Evolutionary conservation across 1,140 invertebrate species (phyloP), one percentile per base, ranked within the genome.

Genomic region (Stenopsyche tienmushanensis): DNA sequence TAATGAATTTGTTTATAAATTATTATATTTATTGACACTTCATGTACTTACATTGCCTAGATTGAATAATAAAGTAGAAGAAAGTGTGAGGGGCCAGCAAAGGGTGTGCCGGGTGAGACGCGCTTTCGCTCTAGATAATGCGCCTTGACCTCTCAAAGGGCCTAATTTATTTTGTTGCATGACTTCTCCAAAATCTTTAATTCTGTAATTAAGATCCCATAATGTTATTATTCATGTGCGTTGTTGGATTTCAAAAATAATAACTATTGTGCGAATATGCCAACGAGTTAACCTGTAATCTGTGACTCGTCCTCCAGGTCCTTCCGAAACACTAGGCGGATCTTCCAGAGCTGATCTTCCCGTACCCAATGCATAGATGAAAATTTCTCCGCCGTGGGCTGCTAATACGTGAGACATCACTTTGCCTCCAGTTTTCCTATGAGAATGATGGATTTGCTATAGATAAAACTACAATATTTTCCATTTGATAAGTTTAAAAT

Each of bases 371-470:
- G 93, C 92, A 71, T 98, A 95, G 66, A 98, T 94, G 79, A 95
- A 98, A 69, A 99, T 94, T 81, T 98, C 96, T 1, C 94, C 95
- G 1, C 93, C 94, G 72, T 98, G 96, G 1, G 93, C 90, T 0
- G 94, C 92, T 50, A 99, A 74, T 73, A 98, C 87, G 79, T 98
- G 96, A 7, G 94, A 96, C 39, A 94, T 91, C 0, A 93, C 88
- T 76, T 96, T 93, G 0, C 89, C 87, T 3, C 93, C 92, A 25
- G 89, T 86, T 78, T 94, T 94, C 24, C 84, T 76, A 3, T 17
- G 17, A 52, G 59, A 34, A 63, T 63, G 29, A 10, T 18, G 17
- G 7, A 24, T 3, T 5, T 3, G 41, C 34, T 55, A 41, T 39
- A 55, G 7, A 50, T 7, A 20, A 24, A 39, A 17, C 7, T 55